Evolutionary conservation across 2,797 vertebrate species (phyloP).

Genomic region (Buceros bicornis): DNA sequence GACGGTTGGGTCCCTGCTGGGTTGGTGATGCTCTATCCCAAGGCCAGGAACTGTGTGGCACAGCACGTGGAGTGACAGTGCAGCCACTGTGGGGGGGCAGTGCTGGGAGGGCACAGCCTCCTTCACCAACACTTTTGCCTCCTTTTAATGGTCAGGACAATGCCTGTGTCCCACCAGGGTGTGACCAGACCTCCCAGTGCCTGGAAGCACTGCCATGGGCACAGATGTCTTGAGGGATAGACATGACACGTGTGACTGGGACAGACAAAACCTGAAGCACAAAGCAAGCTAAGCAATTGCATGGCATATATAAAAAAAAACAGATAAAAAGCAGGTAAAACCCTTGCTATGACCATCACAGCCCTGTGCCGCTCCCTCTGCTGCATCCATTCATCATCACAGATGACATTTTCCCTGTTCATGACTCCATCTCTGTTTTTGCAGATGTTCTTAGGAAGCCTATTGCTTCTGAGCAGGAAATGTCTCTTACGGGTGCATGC

Average conservation of each 20-base stretch:
- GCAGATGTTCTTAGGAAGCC: background rate
- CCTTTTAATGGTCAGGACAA: rapidly evolving
- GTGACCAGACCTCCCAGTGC: background rate
- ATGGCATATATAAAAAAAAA: rapidly evolving
- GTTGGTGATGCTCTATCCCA: background rate
- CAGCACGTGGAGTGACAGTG: background rate
- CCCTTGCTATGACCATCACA: background rate
- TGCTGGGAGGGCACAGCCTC: background rate
- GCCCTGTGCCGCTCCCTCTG: background rate
- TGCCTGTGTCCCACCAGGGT: background rate
- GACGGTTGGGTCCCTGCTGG: background rate
- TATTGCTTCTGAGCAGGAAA: background rate
- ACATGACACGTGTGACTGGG: background rate
- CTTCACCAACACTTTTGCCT: background rate
- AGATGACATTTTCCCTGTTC: background rate
- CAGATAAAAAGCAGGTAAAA: background rate
- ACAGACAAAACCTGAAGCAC: background rate
- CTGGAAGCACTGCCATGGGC: background rate
- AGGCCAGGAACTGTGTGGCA: background rate
- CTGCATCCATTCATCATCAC: background rate
- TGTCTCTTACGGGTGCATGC: background rate
- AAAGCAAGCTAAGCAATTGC: background rate
- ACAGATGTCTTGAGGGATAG: rapidly evolving
- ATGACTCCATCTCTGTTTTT: background rate
- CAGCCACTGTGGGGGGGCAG: background rate